These are phyloP conservation scores for Capitulum mitella DNA, from an alignment of 2,888 invertebrate species.

Conservation along the genomic window DNA sequence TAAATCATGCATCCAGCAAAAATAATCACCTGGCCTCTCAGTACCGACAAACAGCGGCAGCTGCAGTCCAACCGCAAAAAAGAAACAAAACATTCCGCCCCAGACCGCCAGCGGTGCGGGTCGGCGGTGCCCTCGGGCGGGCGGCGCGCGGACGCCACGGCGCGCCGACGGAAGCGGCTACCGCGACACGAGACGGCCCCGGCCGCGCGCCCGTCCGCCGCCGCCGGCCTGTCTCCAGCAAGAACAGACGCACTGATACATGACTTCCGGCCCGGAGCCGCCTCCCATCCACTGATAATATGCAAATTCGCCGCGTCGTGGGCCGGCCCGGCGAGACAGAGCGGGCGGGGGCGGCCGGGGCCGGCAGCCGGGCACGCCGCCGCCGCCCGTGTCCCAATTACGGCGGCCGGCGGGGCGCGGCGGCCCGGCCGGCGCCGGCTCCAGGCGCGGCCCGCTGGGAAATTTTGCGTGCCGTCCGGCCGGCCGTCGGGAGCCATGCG, in stretches of 20 bases:
- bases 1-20: too few species aligned
- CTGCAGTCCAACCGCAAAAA: too few species aligned
- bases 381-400: background rate
- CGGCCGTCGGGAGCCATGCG: background rate
- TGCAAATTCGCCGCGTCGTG: background rate
- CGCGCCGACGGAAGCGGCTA: too few species aligned
- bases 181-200: too few species aligned
- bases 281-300: constrained; percentile 15
- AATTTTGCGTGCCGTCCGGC: background rate
- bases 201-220: background rate
- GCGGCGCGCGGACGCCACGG: too few species aligned
- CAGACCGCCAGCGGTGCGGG: too few species aligned
- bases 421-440: background rate
- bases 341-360: background rate
- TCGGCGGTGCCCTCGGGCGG: too few species aligned
- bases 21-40: too few species aligned
- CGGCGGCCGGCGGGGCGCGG: background rate
- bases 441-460: background rate
- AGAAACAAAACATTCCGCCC: too few species aligned
- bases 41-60: too few species aligned
- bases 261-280: background rate
- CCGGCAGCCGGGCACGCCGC: background rate
- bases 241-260: background rate
- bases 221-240: background rate
- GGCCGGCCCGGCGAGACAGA: too few species aligned